Evolutionary conservation across 2,797 vertebrate genomes (phyloP).

Genomic region (Fistularia commersonii): DNA sequence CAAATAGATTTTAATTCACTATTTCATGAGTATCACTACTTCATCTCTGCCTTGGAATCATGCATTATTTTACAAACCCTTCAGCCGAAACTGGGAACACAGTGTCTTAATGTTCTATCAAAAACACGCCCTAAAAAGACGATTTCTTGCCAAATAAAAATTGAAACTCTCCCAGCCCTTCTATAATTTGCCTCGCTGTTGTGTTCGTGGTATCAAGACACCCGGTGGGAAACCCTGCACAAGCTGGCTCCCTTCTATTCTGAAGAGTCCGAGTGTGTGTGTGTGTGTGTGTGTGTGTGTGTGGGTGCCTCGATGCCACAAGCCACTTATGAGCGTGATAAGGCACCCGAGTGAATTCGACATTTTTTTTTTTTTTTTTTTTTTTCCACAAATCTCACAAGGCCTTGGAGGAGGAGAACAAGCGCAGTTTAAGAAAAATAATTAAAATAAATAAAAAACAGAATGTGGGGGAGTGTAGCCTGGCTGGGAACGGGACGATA

Average conservation of each 20-base stretch:
- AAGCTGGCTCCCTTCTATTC: constrained; percentile 13
- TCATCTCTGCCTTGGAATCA: too few species aligned
- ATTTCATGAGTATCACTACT: too few species aligned
- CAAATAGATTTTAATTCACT: too few species aligned
- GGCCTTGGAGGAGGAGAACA: constrained; percentile 18
- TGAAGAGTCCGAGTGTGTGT: constrained; percentile 4
- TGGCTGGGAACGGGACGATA: constrained; percentile 59
- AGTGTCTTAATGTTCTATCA: too few species aligned
- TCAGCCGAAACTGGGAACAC: too few species aligned
- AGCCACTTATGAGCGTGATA: constrained; percentile 31
- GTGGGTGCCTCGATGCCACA: constrained; percentile 12
- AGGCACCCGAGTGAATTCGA: constrained; percentile 36
- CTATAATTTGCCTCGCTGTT: too few species aligned
- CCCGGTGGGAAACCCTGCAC: background rate
- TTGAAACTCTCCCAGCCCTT: too few species aligned
- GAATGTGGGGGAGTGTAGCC: constrained; percentile 5
- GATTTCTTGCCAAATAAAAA: too few species aligned
- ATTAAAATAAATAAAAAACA: constrained; percentile 9
- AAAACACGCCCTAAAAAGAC: too few species aligned
- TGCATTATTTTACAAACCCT: too few species aligned
- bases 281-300: background rate
- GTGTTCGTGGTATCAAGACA: too few species aligned
- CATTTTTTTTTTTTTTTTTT: constrained; percentile 5
- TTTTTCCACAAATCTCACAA: constrained; percentile 29
- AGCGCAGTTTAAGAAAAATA: constrained; percentile 5